phyloP scores from a whole-genome alignment of 1,140 invertebrate genomes.

The Zeugodacus cucurbitae region DNA sequence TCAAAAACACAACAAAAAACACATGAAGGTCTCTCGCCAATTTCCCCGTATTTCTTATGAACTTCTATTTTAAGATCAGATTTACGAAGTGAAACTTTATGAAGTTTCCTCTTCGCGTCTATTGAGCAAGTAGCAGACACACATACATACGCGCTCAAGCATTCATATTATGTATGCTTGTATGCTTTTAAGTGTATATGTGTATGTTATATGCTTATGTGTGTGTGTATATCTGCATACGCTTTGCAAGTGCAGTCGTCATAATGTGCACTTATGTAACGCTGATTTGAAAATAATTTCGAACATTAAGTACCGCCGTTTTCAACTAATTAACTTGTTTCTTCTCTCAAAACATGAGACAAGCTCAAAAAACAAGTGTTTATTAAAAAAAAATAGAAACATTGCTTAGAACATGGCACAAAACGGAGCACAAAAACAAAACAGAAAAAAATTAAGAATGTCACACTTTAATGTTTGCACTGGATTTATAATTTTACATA shows the following conservation, averaged over 20 bases:
- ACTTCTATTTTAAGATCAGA: constrained; percentile 33
- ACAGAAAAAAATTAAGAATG: not conserved
- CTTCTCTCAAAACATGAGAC: not conserved
- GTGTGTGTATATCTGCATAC: not conserved
- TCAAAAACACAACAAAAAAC: too few relatives aligned
- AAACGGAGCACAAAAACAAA: not conserved
- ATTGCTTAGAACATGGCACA: not conserved
- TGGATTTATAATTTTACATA: not conserved
- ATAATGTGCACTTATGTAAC: not conserved
- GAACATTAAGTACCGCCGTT: not conserved
- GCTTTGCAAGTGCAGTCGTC: not conserved
- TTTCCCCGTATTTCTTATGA: not conserved
- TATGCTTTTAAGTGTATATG: not conserved
- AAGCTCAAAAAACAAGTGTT: not conserved
- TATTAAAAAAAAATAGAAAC: not conserved
- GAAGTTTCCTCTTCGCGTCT: not conserved
- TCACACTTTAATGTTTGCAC: not conserved
- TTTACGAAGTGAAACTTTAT: not conserved
- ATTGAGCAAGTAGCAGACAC: not conserved
- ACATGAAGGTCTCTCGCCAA: not conserved
- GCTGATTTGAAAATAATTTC: constrained; percentile 5
- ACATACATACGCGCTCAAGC: not conserved
- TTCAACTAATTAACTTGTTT: not conserved
- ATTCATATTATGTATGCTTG: not conserved
- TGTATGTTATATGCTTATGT: not conserved